Evolutionary conservation across 2,113 vertebrate species (phyloP), one percentile per base, ranked within the genome.

Genomic region (Callorhinus ursinus): DNA sequence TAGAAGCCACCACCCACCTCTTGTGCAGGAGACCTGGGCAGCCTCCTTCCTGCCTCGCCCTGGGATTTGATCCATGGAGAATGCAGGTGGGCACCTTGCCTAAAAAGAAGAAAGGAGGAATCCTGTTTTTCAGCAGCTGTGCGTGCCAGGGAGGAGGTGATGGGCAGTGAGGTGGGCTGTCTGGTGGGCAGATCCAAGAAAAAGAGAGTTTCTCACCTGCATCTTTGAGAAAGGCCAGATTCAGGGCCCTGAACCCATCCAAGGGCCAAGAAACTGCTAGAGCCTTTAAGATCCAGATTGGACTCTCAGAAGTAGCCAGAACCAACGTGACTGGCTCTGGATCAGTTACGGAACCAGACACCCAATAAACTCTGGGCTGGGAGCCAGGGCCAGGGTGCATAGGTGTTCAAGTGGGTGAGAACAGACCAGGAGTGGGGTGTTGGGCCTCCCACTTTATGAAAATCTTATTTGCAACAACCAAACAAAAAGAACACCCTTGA

Each of bases 21-120:
- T 51, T n/a, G 7, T 24, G 28, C 4, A n/a, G 12, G 74, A 24
- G 5, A 46, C 0, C 19, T 18, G 4, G 11, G 39, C 0, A 0
- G 24, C 42, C 67, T 89, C 77, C 2, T 33, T 24, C 76, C 22
- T 86, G 42, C 31, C 21, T 67, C 46, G 5, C 7, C 42, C 31
- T n/a, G 31, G 28, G 33, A n/a, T n/a, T 28, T 36, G 24, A 82
- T 36, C 16, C 12, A 0, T 11, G 36, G 33, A 33, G 74, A 84
- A 69, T n/a, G 8, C 19, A 49, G n/a, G 33, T 12, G 22, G 65
- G 72, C 1, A 7, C n/a, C 49, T 67, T 18, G 22, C 42, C 22
- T 4, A 22, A 4, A 19, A 22, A 4, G 28, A 39, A 46, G 21
- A 26, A 12, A 42, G 51, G 49, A 79, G 16, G 49, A 81, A 3